phyloP scores from a whole-genome alignment of 1,140 invertebrate genomes.

The Lethrus apterus region DNA sequence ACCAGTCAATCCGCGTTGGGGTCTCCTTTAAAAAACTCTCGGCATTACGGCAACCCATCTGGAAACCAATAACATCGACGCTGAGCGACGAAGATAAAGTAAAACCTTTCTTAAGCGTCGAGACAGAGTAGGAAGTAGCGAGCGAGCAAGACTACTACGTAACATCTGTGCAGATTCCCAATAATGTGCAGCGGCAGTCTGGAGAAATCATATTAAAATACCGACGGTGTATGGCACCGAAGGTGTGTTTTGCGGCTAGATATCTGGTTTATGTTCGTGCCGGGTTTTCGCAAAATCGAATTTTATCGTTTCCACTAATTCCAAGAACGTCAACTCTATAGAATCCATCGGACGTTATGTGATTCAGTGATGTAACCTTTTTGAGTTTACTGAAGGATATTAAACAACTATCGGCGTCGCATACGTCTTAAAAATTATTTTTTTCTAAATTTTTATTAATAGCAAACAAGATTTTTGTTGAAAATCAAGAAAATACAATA shows the following conservation, averaged over 20 bases:
- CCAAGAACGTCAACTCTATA: slow-evolving; percentile 4
- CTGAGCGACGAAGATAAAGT: slow-evolving; percentile 20
- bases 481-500: too few species aligned
- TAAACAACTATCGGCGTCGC: too few species aligned
- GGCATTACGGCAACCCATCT: slow-evolving; percentile 26
- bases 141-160: slow-evolving; percentile 16
- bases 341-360: slow-evolving; percentile 7
- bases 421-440: too few species aligned
- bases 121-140: background rate
- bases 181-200: slow-evolving; percentile 35
- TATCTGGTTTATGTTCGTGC: slow-evolving; percentile 32
- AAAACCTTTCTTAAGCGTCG: slow-evolving; percentile 6
- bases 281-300: slow-evolving; percentile 30
- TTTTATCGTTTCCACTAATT: slow-evolving; percentile 19
- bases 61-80: slow-evolving; percentile 28
- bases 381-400: too few species aligned
- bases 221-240: slow-evolving; percentile 32
- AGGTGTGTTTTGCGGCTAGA: slow-evolving; percentile 34
- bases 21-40: slow-evolving; percentile 20
- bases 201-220: slow-evolving; percentile 37
- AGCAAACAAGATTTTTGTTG: too few species aligned
- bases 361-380: too few species aligned
- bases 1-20: slow-evolving; percentile 24
- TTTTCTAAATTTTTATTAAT: too few species aligned
- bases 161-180: slow-evolving; percentile 36